Evolutionary conservation across 2,888 invertebrate genomes (phyloP).

Genomic region (Lacanobia oleracea): DNA sequence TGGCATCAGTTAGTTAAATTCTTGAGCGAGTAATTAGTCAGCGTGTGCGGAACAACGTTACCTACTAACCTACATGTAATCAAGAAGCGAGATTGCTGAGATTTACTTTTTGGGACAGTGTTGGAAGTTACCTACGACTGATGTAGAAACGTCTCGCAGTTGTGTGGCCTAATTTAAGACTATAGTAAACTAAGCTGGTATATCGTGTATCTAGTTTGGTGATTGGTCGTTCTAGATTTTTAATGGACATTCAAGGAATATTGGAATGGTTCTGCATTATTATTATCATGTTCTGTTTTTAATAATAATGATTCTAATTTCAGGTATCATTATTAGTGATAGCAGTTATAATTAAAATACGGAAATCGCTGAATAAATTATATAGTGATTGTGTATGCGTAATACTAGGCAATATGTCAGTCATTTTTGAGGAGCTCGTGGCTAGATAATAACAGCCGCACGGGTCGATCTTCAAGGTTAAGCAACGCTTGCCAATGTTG

Average conservation of each 20-base stretch:
- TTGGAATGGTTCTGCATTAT: neutral
- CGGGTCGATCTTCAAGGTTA: too few relatives aligned
- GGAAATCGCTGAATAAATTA: too few relatives aligned
- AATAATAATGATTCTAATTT: too few relatives aligned
- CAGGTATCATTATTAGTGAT: too few relatives aligned
- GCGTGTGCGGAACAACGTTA: neutral
- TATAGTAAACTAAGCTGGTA: neutral
- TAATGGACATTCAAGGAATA: neutral
- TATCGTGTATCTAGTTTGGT: neutral
- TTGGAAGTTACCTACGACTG: neutral
- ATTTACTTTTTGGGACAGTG: neutral
- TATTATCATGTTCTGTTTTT: too few relatives aligned
- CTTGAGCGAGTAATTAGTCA: slow-evolving; percentile 41
- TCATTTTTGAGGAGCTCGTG: too few relatives aligned
- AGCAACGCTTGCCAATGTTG: too few relatives aligned
- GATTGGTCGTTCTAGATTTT: neutral
- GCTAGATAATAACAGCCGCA: too few relatives aligned
- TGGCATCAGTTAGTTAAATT: slow-evolving; percentile 15
- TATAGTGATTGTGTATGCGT: too few relatives aligned
- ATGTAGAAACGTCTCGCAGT: neutral
- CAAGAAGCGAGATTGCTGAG: neutral
- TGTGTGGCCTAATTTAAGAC: neutral
- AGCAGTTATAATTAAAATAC: too few relatives aligned
- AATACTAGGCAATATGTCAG: too few relatives aligned
- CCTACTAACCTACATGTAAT: neutral